Evolutionary conservation across 2,888 invertebrate genomes (phyloP).

Genomic region (Nudaria mundana): DNA sequence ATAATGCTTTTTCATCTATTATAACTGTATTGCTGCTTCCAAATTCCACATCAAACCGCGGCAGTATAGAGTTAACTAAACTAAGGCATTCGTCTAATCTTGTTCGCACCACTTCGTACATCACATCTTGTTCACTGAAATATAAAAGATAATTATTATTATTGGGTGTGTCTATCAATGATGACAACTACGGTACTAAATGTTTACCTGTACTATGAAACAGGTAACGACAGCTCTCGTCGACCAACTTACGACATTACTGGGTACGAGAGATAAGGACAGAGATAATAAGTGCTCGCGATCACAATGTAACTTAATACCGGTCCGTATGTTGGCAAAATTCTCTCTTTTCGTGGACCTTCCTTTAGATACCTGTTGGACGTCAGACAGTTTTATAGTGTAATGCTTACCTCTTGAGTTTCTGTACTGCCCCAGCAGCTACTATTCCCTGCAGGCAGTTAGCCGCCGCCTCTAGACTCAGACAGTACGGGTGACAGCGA

Average conservation of each 20-base stretch:
- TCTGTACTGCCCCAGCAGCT: conserved; percentile 56
- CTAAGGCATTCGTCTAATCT: conserved; percentile 40
- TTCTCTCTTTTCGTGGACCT: too few relatives aligned
- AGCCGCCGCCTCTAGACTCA: conserved; percentile 84
- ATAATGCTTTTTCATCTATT: conserved; percentile 34
- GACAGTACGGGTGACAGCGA: conserved; percentile 85
- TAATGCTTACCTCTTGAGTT: conserved; percentile 43
- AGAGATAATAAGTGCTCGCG: too few relatives aligned
- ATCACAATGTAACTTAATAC: too few relatives aligned
- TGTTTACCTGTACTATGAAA: too few relatives aligned
- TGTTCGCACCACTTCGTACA: conserved; percentile 42
- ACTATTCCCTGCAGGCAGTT: conserved; percentile 81
- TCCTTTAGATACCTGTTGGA: too few relatives aligned
- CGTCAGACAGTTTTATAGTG: not conserved
- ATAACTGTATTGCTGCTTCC: conserved; percentile 50
- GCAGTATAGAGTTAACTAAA: conserved; percentile 49
- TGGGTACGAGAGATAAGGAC: too few relatives aligned
- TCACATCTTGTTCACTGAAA: conserved; percentile 47
- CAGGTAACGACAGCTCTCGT: too few relatives aligned
- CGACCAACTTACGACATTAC: too few relatives aligned
- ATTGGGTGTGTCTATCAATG: too few relatives aligned
- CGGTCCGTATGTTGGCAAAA: too few relatives aligned
- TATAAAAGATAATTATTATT: not conserved
- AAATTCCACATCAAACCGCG: conserved; percentile 46
- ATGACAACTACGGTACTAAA: too few relatives aligned